phyloP scores from a whole-genome alignment of 2,113 vertebrate genomes.

The Microcebus ravelobensis region DNA sequence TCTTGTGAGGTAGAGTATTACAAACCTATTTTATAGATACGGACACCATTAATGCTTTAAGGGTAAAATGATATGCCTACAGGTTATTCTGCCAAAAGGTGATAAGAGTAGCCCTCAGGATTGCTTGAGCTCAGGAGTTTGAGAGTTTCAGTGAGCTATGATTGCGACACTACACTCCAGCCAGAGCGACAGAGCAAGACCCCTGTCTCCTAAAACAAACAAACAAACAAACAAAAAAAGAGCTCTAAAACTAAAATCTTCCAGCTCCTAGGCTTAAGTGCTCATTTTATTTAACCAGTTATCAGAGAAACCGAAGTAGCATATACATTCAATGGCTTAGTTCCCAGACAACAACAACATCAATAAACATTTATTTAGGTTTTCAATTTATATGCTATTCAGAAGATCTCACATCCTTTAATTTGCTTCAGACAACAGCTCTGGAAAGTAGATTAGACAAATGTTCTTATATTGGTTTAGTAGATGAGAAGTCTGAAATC shows the following conservation, averaged over 20 bases:
- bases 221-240: not conserved
- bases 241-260: not conserved
- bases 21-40: not conserved
- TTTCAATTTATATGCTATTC: not conserved
- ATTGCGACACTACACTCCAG: no score
- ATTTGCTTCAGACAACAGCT: not conserved
- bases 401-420: not conserved
- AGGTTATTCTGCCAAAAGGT: not conserved
- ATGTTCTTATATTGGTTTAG: not conserved
- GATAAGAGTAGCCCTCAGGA: not conserved
- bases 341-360: not conserved
- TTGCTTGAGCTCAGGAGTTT: no score
- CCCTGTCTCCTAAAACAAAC: no score
- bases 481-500: not conserved
- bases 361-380: not conserved
- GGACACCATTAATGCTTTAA: not conserved
- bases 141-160: no score
- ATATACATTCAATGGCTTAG: not conserved
- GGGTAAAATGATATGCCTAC: constrained; percentile 20
- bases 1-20: not conserved
- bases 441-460: not conserved
- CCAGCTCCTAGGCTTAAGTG: not conserved
- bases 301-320: not conserved
- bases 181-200: no score
- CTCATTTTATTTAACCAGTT: constrained; percentile 19